Base-by-base conservation (phyloP, 2,888 invertebrate species). In the Crepidodera aurea region DNA sequence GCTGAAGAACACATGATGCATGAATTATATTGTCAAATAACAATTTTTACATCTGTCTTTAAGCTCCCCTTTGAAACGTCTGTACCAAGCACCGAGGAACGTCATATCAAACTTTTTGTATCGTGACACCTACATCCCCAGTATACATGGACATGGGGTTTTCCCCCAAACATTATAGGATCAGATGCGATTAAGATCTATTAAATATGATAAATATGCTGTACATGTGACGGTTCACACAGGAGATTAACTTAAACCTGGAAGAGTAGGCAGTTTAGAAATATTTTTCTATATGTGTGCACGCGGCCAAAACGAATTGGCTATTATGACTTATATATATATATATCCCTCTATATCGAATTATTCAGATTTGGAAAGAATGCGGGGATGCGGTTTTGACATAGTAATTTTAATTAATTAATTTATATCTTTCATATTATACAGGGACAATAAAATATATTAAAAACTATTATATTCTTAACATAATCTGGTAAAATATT, bases 191-290 rank as follows among this genome's bases (percentile, higher is more conserved):
- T 71, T 71, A 68, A 68, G 62, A 70, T 70, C 70, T 69, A 69
- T 67, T 71, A 71, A 70, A 70, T 71, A 70, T 70, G 71, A 71
- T 71, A 70, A 70, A 70, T 70, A 65, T 70, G 60, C 61, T 62
- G 22, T 62, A 61, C 70, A 66, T 62, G 66, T 72, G 72, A 51
- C 59, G 64, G 67, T 67, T 70, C 71, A 65, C 71, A 71, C 69
- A 60, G 59, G 40, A 66, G 68, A 71, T 71, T 69, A 71, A 61
- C 62, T 64, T 46, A 39, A 64, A 60, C 64, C 66, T 40, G 68
- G 64, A 68, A 60, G 66, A 64, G 51, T 27, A 51, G 42, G 22
- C 51, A 16, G 57, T 44, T 62, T 54, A 53, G 55, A 53, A 57
- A 39, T 48, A 56, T 48, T 62, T 66, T 56, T 51, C 22, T 59